Conservation (phyloP, 2,888 invertebrate genomes). For the Ephialtes manifestator region DNA sequence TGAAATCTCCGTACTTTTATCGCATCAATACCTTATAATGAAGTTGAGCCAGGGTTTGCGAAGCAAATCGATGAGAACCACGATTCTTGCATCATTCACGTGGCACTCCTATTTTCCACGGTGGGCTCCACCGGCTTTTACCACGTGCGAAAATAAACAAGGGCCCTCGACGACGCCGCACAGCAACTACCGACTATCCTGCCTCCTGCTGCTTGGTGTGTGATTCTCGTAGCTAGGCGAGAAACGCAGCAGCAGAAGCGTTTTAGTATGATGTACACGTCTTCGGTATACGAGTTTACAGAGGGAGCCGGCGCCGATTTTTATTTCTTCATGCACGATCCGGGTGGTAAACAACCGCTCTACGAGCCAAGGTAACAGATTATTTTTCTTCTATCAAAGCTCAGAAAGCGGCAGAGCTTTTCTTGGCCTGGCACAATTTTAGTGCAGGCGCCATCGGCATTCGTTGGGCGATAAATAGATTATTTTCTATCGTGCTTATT, state of each 20-base stretch:
- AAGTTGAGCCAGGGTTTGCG: neutral
- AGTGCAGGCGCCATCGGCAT: constrained; percentile 40
- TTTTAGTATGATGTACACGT: neutral
- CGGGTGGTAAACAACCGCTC: constrained; percentile 13
- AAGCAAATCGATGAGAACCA: constrained; percentile 47
- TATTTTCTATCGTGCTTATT: constrained; percentile 44
- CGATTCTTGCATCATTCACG: constrained; percentile 58
- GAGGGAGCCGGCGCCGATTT: constrained; percentile 7
- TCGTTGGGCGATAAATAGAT: constrained; percentile 48
- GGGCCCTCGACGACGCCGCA: constrained; percentile 28
- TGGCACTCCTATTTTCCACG: constrained; percentile 63
- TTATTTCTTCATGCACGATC: constrained; percentile 11
- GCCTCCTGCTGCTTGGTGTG: constrained; percentile 12
- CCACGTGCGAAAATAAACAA: constrained; percentile 66
- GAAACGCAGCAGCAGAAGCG: neutral
- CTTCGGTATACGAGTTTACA: constrained; percentile 13
- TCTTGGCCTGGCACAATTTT: constrained; percentile 44
- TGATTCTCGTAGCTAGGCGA: constrained; percentile 3
- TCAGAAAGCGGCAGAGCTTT: constrained; percentile 27
- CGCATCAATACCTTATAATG: neutral
- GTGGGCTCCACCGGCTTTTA: constrained; percentile 50
- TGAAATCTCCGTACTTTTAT: constrained; percentile 26
- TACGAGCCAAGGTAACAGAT: constrained; percentile 29
- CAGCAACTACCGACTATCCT: neutral
- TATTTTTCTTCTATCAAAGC: constrained; percentile 53